Base-by-base conservation (phyloP, 2,888 invertebrate genomes). In the Bombyx huttoni region DNA sequence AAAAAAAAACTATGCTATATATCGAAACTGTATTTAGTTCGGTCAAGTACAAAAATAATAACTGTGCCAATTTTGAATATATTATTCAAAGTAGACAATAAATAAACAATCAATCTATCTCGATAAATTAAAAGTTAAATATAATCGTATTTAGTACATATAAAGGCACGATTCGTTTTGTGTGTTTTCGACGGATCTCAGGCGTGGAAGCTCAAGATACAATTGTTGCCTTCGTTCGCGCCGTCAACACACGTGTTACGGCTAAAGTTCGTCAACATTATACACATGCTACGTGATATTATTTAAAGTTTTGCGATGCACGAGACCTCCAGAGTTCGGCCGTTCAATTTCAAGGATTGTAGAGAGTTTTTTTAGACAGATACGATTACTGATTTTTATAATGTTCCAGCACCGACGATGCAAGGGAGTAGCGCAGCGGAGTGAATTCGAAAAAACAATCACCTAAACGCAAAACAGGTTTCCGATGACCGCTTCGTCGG, bases 71-170 rank as follows among this genome's bases (percentile, higher is more conserved):
- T 81, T 40, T 85, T 81, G 81, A 86, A 85, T 83, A 81, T 73
- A 60, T 69, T 74, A 87, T 85, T 84, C 84, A 85, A 84, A 75
- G 73, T 74, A 78, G 78, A 83, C 79, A 87, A 87, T 87, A 87
- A 88, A 88, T 88, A 86, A 88, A 87, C 81, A 85, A 83, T 79
- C 71, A 75, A 78, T 84, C 84, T 83, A 85, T 86, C 67, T 85
- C 76, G 81, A 81, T 83, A 67, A 86, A 87, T 84, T 87, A 86
- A 85, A 82, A 80, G 84, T 85, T 84, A 86, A 86, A 87, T 85
- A 84, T 76, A 81, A 79, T 83, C 78, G 78, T 40, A 84, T 84
- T 83, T 85, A 74, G 78, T 78, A n/a, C n/a, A n/a, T n/a, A 74
- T 75, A 81, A 75, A 87, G 88, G 86, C 87, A 87, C 87, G 82